Conservation (phyloP, 2,113 vertebrate species). For the Saimiri boliviensis region DNA sequence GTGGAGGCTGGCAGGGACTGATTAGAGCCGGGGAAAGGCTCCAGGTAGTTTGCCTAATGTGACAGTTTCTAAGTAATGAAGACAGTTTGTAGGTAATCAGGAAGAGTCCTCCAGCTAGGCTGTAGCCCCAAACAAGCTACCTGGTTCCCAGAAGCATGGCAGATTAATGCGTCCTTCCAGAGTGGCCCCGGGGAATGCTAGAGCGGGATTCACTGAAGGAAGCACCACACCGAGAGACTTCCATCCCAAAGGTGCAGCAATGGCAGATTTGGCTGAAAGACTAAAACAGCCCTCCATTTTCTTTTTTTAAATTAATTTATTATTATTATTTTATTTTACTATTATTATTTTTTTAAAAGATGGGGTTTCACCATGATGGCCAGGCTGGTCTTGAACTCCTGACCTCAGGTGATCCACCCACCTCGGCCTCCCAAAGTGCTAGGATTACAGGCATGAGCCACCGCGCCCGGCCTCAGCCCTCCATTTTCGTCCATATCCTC, state of each 20-base stretch:
- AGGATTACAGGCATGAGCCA: too few relatives aligned
- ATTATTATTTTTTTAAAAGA: too few relatives aligned
- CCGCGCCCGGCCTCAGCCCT: too few relatives aligned
- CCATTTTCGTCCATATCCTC: not conserved
- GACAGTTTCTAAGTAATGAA: not conserved
- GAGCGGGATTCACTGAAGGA: not conserved
- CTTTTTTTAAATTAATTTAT: too few relatives aligned
- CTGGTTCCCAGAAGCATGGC: not conserved
- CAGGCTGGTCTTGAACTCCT: too few relatives aligned
- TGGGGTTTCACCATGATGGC: too few relatives aligned
- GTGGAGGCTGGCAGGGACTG: not conserved
- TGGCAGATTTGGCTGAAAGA: not conserved
- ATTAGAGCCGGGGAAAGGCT: not conserved
- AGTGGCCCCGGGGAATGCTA: not conserved
- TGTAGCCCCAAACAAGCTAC: not conserved
- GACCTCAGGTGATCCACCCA: too few relatives aligned
- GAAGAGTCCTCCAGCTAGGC: not conserved
- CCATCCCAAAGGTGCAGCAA: not conserved
- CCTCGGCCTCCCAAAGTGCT: too few relatives aligned
- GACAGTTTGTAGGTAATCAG: not conserved
- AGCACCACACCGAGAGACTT: not conserved
- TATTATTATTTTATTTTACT: too few relatives aligned
- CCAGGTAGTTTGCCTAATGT: not conserved
- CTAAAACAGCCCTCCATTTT: not conserved
- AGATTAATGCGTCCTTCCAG: not conserved